Evolutionary conservation across 2,113 vertebrate genomes (phyloP), one percentile per base, ranked within the genome.

Genomic region (Pitta sordida): DNA sequence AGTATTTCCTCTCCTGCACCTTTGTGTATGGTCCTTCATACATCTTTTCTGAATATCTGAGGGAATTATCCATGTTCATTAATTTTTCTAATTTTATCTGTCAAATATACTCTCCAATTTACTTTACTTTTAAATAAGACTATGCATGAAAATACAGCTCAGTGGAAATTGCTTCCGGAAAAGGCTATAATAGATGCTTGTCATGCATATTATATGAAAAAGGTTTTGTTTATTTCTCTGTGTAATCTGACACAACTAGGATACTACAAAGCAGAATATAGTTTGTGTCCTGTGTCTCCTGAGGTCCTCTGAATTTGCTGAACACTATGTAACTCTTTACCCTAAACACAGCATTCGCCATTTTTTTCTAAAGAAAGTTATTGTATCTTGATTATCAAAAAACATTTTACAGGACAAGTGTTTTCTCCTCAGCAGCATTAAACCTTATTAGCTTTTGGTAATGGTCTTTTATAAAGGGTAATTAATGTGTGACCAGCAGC

Each of bases 31-130:
- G 9, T 76, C 55, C n/a, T 83, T 90, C 51, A 13, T 59, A 77
- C 11, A 46, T 29, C 37, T 92, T 27, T 77, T 84, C 67, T 70
- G 55, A 85, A 84, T 91, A 90, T 63, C 62, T 75, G 69, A 88
- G 68, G 88, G 88, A 79, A 86, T 94, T 89, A 90, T 69, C 60
- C 53, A 18, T 83, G 85, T 94, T 67, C 67, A 95, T 91, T 96
- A 93, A 91, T 96, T 96, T n/a, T 97, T 95, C 85, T 88, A 73
- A 90, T 96, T 96, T 83, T 88, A 76, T 89, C 90, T 95, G 92
- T 96, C 96, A 83, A 90, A 83, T 83, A 84, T 46, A 46, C 37
- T 83, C 52, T 71, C 55, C 49, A 41, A 64, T 95, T 96, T 84
- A 60, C 79, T 89, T 91, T 91, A 73, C 53, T 86, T 96, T 97